phyloP scores from a whole-genome alignment of 2,888 invertebrate species.

The Anoplius nigerrimus region DNA sequence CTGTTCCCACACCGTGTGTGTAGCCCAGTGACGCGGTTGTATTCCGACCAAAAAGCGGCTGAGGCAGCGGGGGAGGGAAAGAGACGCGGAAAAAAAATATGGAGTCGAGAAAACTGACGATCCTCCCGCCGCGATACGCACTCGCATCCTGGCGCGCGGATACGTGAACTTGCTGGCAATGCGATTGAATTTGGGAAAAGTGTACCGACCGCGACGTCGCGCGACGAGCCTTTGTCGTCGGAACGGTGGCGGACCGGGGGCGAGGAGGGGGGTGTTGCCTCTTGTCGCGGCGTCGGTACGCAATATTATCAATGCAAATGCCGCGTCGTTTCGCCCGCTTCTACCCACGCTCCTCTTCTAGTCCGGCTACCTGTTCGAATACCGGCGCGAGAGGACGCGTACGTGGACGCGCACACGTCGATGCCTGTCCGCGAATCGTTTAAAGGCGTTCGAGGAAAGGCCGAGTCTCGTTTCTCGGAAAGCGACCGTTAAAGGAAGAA shows the following conservation, averaged over 20 bases:
- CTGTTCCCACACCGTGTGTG: background rate
- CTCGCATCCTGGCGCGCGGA: conserved; percentile 1
- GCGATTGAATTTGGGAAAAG: conserved; percentile 42
- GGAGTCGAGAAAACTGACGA: background rate
- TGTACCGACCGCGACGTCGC: background rate
- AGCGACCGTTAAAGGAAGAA: conserved; percentile 2
- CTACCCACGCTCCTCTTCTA: background rate
- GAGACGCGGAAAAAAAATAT: conserved; percentile 4
- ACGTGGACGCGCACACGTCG: background rate
- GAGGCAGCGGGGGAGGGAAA: too few species aligned
- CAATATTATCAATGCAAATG: conserved; percentile 35
- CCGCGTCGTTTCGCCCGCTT: conserved; percentile 2
- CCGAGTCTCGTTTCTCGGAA: background rate
- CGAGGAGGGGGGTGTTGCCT: background rate
- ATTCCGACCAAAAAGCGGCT: too few species aligned
- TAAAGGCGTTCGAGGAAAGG: conserved; percentile 7
- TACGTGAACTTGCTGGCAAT: conserved; percentile 39
- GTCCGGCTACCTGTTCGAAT: background rate
- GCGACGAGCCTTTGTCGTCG: background rate
- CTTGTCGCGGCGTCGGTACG: conserved; percentile 6
- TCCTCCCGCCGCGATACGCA: conserved; percentile 24
- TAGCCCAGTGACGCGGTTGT: background rate
- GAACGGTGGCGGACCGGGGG: background rate
- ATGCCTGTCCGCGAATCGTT: background rate
- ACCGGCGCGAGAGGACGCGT: too few species aligned